Evolutionary conservation across 2,888 invertebrate genomes (phyloP).

Genomic region (Schrankia costaestrigalis): DNA sequence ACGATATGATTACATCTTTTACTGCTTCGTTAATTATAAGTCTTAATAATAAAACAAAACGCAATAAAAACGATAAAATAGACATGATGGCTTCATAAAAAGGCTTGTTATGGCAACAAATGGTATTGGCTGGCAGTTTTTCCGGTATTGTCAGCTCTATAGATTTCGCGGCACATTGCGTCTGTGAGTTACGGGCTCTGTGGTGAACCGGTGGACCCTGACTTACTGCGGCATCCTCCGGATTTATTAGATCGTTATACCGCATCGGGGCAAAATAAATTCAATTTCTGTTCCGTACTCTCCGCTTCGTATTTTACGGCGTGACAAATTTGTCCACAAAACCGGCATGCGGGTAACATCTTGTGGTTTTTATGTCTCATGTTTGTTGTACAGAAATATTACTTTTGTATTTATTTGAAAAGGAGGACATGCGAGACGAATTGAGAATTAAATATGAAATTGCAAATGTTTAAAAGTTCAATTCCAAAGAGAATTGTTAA

Average conservation of each 20-base stretch:
- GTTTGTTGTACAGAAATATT: too few relatives aligned
- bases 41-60: too few relatives aligned
- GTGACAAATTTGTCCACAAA: slow-evolving; percentile 56
- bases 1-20: too few relatives aligned
- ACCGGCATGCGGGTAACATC: slow-evolving; percentile 59
- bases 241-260: slow-evolving; percentile 75
- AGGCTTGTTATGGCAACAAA: slow-evolving; percentile 18
- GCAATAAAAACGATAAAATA: slow-evolving; percentile 13
- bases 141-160: slow-evolving; percentile 57
- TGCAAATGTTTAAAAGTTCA: too few relatives aligned
- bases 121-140: slow-evolving; percentile 27
- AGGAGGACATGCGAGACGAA: too few relatives aligned
- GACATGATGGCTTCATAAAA: slow-evolving; percentile 33
- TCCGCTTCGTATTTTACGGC: slow-evolving; percentile 58
- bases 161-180: slow-evolving; percentile 77
- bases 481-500: neutral
- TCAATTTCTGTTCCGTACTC: slow-evolving; percentile 58
- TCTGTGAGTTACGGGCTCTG: slow-evolving; percentile 65
- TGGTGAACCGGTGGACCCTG: slow-evolving; percentile 68
- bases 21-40: too few relatives aligned
- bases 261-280: slow-evolving; percentile 68
- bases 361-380: slow-evolving; percentile 40
- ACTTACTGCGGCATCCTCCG: slow-evolving; percentile 60
- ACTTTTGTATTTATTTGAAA: too few relatives aligned
- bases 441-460: too few relatives aligned